Percentiles rank a stretch among this genome's conserved stretches.
Evolutionary conservation across 2,888 invertebrate species (phyloP).

Genomic region (Piscicola geometra): DNA sequence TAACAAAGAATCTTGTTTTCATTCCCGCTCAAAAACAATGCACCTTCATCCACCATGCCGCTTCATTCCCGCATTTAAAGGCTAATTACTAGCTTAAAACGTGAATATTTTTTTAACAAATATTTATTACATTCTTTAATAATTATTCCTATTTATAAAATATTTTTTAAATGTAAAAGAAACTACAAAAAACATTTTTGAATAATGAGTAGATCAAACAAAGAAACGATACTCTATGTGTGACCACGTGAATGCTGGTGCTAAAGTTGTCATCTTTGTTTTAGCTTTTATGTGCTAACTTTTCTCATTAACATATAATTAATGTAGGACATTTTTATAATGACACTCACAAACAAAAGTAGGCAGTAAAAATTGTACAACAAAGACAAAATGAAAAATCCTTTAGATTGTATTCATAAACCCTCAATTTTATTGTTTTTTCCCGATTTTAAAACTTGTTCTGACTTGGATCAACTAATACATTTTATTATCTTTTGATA

Average conservation of each 20-base stretch:
- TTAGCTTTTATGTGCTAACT: too few species aligned
- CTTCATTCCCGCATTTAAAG: neutral
- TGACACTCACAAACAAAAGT: too few species aligned
- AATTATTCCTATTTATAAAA: neutral
- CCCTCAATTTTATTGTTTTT: too few species aligned
- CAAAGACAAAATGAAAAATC: too few species aligned
- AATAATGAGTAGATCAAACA: neutral
- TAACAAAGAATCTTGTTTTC: conserved; percentile 15
- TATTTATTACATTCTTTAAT: neutral
- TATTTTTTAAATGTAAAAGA: neutral
- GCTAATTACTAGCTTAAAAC: neutral
- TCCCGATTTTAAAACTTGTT: too few species aligned
- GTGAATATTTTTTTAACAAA: neutral
- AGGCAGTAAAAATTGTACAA: too few species aligned
- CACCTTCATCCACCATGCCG: neutral
- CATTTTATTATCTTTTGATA: too few species aligned
- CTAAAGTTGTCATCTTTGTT: too few species aligned
- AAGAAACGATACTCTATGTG: neutral
- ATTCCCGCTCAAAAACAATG: conserved; percentile 18
- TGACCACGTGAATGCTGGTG: neutral
- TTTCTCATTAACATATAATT: too few species aligned
- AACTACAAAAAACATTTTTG: neutral
- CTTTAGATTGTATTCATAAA: too few species aligned
- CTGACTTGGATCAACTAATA: too few species aligned
- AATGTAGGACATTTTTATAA: too few species aligned